Base-by-base conservation (phyloP, 37 sponge, comb jelly and placozoan species). In the Oopsacas minuta region DNA sequence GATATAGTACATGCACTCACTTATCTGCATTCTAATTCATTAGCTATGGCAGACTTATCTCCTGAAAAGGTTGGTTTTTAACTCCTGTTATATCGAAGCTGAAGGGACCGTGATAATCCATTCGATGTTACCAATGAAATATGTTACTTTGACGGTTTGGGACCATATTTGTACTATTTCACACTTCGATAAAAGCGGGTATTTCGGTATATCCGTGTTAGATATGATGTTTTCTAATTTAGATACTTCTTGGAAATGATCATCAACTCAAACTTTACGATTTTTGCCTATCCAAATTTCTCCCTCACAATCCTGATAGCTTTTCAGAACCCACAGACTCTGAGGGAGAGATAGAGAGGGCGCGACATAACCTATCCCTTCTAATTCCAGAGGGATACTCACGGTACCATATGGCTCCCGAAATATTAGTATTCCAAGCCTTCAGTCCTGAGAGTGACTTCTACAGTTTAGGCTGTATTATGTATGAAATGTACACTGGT, bases 371-470 rank as follows among this genome's bases (percentile, higher is more conserved):
- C 25, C 82, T 39, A 36, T n/a, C 83, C 34, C 0, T 52, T 34
- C 37, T n/a, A 3, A 35, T 20, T 5, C 36, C 23, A 35, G 49
- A 37, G 35, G n/a, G 39, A 23, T 88, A 85, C 39, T 90, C 84
- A 23, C 84, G 86, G 23, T 83, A 86, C 69, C 88, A 90, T 52
- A 42, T 84, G 39, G 88, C 91, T 49, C 91, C 91, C 0, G 91
- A 90, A 46, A 1, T 87, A 0, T 51, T 86, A 0, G 38, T 39
- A 0, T 46, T 42, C 0, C 42, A 5, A 7, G 51, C 87, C 3
- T 88, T 88, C 82, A 15, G 82, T 10, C 1, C 85, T 3, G 81
- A 86, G 23, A 36, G 84, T 1, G 91, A 90, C 69, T 53, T 90
- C 23, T 90, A 88, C 88, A 88, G 88, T 35, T 82, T 90, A 35